phyloP scores from a whole-genome alignment of 2,113 vertebrate species.

The Atractosteus spatula region DNA sequence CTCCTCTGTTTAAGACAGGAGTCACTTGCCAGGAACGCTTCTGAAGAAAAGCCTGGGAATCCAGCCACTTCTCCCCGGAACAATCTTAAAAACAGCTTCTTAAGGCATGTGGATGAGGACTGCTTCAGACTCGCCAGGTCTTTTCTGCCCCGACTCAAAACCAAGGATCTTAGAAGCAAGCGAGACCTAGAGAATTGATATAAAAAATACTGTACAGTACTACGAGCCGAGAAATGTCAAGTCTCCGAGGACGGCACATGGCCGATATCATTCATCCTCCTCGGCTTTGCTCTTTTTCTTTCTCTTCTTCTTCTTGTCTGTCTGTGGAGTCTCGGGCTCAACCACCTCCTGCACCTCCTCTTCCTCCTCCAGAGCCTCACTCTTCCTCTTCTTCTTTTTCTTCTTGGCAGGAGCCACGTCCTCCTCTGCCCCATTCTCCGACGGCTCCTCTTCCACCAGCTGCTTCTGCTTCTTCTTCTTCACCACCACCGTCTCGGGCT shows the following conservation, averaged over 20 bases:
- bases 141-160: too few relatives aligned
- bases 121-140: too few relatives aligned
- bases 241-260: background rate
- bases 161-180: too few relatives aligned
- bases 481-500: constrained; percentile 2
- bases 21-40: too few relatives aligned
- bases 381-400: constrained; percentile 62
- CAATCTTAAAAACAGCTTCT: too few relatives aligned
- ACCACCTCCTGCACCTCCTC: constrained; percentile 12
- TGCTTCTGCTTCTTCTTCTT: constrained; percentile 54
- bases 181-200: too few relatives aligned
- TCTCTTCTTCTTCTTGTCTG: constrained; percentile 60
- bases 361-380: constrained; percentile 23
- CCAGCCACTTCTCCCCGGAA: too few relatives aligned
- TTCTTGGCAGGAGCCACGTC: constrained; percentile 50
- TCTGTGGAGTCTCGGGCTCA: constrained; percentile 18
- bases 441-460: background rate
- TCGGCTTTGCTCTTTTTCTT: constrained; percentile 36
- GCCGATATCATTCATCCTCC: background rate
- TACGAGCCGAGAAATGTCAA: background rate
- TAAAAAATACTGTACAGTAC: background rate
- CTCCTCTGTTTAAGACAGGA: too few relatives aligned
- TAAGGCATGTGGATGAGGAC: too few relatives aligned
- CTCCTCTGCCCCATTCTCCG: constrained; percentile 57
- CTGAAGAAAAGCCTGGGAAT: too few relatives aligned